Base-by-base conservation (phyloP, 2,797 vertebrate genomes). In the Crenuchus spilurus region DNA sequence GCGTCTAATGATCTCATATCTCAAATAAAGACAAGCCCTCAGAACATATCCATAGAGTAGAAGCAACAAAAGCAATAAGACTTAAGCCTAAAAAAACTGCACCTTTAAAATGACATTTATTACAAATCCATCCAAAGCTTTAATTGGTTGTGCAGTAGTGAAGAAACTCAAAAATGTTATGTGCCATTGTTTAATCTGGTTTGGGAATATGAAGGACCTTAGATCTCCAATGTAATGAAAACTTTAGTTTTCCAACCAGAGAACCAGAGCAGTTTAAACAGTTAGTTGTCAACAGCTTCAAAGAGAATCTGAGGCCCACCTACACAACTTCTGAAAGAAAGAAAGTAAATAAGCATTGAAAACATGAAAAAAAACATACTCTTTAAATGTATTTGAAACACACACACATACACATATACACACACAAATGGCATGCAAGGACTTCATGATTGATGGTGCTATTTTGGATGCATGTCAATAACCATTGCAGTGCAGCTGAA, bases 281-380 rank as follows among this genome's bases (percentile, higher is more conserved):
- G 62, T 70, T 72, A 62, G 20, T 31, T 14, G 14, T 26, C 28
- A 28, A 33, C 28, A 39, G 30, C 55, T 83, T 88, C 78, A 87
- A 85, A 89, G 82, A 26, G 55, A 83, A 72, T 70, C 22, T 46
- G 57, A 44, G 74, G 72, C 72, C 83, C 70, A 69, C 85, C 84
- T 76, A 66, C 80, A 51, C 70, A 46, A n/a, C 14, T 75, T 60
- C 72, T 63, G 61, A 75, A 70, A 72, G 48, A 18, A 76, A 60
- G 33, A 37, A 68, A 69, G 74, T 73, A 78, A 60, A 75, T 24
- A 70, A 49, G 77, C 14, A 37, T 20, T 28, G 42, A 35, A 33
- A 60, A 57, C 4, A 10, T 37, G 35, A 10, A 37, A 37, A 37
- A 60, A 22, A 60, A 24, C 14, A 54, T 42, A 41, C 7, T 5